Percentiles rank a stretch among this genome's conserved stretches.
These are phyloP conservation scores for Callithrix jacchus DNA, from an alignment of 2,113 vertebrate genomes.

Conservation along the genomic window DNA sequence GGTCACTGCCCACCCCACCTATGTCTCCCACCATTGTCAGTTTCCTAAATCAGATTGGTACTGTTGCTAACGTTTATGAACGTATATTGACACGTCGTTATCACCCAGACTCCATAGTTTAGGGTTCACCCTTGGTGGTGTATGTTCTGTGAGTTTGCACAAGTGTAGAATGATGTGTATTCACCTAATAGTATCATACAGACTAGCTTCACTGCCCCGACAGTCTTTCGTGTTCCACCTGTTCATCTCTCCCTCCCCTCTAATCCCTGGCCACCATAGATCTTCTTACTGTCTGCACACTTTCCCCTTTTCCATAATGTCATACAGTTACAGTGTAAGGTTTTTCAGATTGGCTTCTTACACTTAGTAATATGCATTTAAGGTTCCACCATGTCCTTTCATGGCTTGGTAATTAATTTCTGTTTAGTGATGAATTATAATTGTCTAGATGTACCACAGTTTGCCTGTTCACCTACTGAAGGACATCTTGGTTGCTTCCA, in stretches of 20 bases:
- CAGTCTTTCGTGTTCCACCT: not conserved
- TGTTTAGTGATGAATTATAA: not conserved
- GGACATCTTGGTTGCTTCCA: not conserved
- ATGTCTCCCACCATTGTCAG: not conserved
- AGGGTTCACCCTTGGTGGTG: not conserved
- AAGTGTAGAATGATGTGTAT: not conserved
- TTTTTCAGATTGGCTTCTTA: not conserved
- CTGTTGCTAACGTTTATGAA: not conserved
- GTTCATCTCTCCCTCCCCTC: not conserved
- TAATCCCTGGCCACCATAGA: not conserved
- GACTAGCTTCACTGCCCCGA: too few species aligned
- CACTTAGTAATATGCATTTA: not conserved
- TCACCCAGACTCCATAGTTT: not conserved
- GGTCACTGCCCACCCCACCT: too few species aligned
- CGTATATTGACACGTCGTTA: rapidly evolving
- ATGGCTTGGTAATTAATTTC: not conserved
- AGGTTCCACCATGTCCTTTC: not conserved
- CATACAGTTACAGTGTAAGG: not conserved
- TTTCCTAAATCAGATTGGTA: rapidly evolving
- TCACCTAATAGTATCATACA: rapidly evolving
- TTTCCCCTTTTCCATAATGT: not conserved
- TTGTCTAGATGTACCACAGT: not conserved
- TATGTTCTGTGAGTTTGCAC: not conserved
- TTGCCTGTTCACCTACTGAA: not conserved
- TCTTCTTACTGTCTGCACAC: not conserved